phyloP scores from a whole-genome alignment of 2,888 invertebrate genomes.

The Orchesella flavescens region DNA sequence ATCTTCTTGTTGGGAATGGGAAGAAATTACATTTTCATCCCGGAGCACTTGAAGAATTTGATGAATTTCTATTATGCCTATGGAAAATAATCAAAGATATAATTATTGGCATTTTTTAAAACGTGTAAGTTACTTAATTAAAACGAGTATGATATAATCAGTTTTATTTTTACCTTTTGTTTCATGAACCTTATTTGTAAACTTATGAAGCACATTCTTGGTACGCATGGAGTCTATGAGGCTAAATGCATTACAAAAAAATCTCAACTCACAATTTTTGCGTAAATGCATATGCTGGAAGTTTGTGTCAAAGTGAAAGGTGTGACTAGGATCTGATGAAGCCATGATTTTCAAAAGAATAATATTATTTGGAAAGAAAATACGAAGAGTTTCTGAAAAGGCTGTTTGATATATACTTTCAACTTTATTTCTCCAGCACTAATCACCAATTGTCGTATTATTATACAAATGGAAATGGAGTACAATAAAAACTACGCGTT shows the following conservation, averaged over 20 bases:
- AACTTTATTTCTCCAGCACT: too few species aligned
- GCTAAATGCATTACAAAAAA: constrained; percentile 54
- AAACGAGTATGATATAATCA: too few species aligned
- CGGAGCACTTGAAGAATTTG: constrained; percentile 21
- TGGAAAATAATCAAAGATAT: background rate
- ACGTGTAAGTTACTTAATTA: background rate
- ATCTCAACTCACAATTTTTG: constrained; percentile 37
- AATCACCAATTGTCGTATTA: too few species aligned
- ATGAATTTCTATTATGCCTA: constrained; percentile 9
- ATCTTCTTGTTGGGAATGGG: background rate
- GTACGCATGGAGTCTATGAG: constrained; percentile 44
- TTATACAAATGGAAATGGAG: too few species aligned
- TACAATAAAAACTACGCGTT: too few species aligned
- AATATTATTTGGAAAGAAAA: too few species aligned
- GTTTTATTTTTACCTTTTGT: constrained; percentile 25
- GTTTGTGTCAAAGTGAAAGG: constrained; percentile 35
- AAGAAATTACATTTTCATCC: constrained; percentile 7
- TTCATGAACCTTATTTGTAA: constrained; percentile 6
- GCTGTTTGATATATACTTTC: too few species aligned
- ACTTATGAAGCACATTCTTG: constrained; percentile 13
- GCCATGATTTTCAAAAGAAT: background rate
- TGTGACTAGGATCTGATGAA: constrained; percentile 8
- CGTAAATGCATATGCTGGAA: constrained; percentile 26
- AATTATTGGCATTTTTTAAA: background rate
- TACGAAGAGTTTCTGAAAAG: too few species aligned